Conservation (phyloP, 2,797 vertebrate species). For the Hippoglossus hippoglossus region DNA sequence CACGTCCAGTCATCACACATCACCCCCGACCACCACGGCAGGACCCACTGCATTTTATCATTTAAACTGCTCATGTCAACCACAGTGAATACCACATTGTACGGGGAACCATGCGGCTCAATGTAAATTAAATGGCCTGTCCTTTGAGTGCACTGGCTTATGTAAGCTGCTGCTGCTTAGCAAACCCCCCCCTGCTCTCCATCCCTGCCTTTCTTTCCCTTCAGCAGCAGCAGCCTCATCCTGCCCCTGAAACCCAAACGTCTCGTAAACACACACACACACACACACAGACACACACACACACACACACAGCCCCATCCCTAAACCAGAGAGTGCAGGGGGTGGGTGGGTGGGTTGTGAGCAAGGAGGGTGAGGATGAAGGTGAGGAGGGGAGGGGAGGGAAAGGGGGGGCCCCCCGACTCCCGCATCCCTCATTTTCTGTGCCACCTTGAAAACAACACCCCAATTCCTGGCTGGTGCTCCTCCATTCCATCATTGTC, state of each 20-base stretch:
- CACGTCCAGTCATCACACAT: slow-evolving; percentile 11
- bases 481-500: slow-evolving; percentile 75
- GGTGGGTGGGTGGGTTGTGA: slow-evolving; percentile 20
- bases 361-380: not conserved
- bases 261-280: slow-evolving; percentile 48
- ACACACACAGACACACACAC: slow-evolving; percentile 53
- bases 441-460: slow-evolving; percentile 82
- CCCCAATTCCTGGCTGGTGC: slow-evolving; percentile 59
- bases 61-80: slow-evolving; percentile 57
- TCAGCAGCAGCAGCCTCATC: slow-evolving; percentile 52
- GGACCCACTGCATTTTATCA: slow-evolving; percentile 56
- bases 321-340: slow-evolving; percentile 51
- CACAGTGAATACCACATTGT: slow-evolving; percentile 62
- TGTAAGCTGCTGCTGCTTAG: slow-evolving; percentile 72
- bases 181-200: slow-evolving; percentile 29
- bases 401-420: slow-evolving; percentile 21
- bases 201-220: slow-evolving; percentile 65
- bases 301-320: slow-evolving; percentile 59
- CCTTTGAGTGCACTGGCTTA: slow-evolving; percentile 79
- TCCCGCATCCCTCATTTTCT: slow-evolving; percentile 76
- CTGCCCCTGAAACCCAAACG: slow-evolving; percentile 59
- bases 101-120: slow-evolving; percentile 63
- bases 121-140: slow-evolving; percentile 76
- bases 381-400: slow-evolving; percentile 11
- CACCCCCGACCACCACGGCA: slow-evolving; percentile 32